phyloP scores from a whole-genome alignment of 2,113 vertebrate species.

The Laticauda laticaudata region DNA sequence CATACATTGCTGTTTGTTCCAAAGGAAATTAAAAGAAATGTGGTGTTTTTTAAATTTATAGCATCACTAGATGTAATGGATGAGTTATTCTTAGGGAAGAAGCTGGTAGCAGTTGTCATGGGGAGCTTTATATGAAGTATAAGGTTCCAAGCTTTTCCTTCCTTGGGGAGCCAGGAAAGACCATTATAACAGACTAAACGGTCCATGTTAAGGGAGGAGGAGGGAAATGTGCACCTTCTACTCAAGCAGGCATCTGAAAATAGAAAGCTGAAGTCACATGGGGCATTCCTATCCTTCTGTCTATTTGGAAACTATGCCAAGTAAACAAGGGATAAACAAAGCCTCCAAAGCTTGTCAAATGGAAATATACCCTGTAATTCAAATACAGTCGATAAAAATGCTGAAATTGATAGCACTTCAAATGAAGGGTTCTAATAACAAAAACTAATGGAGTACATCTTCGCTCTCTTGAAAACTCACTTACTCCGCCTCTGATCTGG shows the following conservation, averaged over 20 bases:
- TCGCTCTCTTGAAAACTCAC: not conserved
- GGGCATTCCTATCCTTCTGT: not conserved
- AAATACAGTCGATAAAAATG: not conserved
- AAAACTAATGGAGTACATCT: not conserved
- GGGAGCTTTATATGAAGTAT: not conserved
- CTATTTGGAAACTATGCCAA: not conserved
- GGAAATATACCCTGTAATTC: not conserved
- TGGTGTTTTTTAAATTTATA: not conserved
- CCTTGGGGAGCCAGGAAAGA: not conserved
- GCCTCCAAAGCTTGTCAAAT: not conserved
- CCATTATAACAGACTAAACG: slow-evolving; percentile 1
- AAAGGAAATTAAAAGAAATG: not conserved
- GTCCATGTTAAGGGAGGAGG: not conserved
- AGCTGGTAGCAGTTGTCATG: not conserved
- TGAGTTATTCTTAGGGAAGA: not conserved
- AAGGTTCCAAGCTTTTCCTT: not conserved
- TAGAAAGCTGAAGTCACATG: not conserved
- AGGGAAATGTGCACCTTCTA: slow-evolving; percentile 6
- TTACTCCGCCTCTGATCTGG: not conserved
- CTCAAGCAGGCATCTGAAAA: slow-evolving; percentile 16
- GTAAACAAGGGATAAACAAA: slow-evolving; percentile 11
- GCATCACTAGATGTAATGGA: not conserved
- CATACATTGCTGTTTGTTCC: not conserved
- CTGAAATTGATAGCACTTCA: not conserved
- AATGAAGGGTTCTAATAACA: not conserved